Evolutionary conservation across 37 sponge, comb jelly and placozoan genomes (phyloP), one percentile per base, ranked within the genome.

Genomic region (Sycon ciliatum): DNA sequence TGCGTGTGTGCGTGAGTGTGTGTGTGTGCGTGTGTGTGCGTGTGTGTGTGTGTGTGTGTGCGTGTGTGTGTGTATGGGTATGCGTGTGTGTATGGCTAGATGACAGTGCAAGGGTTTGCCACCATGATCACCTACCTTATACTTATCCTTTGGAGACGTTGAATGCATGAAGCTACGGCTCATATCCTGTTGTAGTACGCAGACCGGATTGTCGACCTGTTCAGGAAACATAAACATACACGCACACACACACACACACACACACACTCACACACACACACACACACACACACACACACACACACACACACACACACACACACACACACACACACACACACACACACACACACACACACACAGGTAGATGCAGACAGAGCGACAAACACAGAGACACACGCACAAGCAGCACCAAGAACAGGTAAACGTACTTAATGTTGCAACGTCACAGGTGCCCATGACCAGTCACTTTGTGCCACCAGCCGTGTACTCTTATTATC

Each of bases 141-240:
- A 97, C 62, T 89, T 92, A 54, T 67, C 69, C 1, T 32, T 32
- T 1, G 89, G 84, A 28, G 82, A 81, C 26, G 75, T 77, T 58
- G 74, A 67, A 37, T 89, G 89, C 24, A 97, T 83, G 82, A 92
- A 97, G 81, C 89, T 86, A 6, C 91, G 68, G 28, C 87, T 85
- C 31, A 90, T 92, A 69, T 97, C 99, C 73, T 97, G 99, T 68
- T 81, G 86, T 55, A 97, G 84, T 34, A 97, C 65, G 38, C 87
- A 93, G 39, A 97, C 90, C 6, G 99, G 99, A 70, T 97, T 97
- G 75, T 92, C 87, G 3, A 96, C 80, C 85, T 89, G 67, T 35
- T 65, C 32, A 53, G 68, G 39, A 57, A 52, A 60, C 63, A 60
- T 20, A 60, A 9, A 60, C 18, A 11, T 11, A 60, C 63, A 60